Percentiles rank a stretch among this genome's conserved stretches.
These are phyloP conservation scores for Saguinus imperator DNA, from an alignment of 2,113 vertebrate species.

Conservation along the genomic window DNA sequence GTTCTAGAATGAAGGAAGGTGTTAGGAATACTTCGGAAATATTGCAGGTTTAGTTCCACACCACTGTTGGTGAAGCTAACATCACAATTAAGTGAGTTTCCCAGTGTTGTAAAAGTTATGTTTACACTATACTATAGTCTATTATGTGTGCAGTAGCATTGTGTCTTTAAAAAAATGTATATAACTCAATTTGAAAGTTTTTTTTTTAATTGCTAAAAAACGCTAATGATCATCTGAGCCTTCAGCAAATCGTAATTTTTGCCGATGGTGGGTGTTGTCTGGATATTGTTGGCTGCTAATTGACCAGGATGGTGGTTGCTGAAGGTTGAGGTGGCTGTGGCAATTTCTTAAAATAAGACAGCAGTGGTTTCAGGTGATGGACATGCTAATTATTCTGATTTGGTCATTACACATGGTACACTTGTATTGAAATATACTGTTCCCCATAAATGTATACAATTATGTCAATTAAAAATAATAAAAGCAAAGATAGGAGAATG, in stretches of 20 bases:
- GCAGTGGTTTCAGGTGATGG: background rate
- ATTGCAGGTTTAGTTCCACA: background rate
- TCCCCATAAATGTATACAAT: background rate
- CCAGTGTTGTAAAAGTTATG: background rate
- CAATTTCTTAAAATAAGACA: background rate
- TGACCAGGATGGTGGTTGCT: background rate
- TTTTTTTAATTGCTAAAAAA: background rate
- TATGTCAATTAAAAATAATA: background rate
- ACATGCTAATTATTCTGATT: background rate
- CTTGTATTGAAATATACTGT: background rate
- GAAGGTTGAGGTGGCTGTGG: background rate
- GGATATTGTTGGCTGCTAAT: background rate
- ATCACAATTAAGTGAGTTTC: background rate
- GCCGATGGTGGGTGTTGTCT: background rate
- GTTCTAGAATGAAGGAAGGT: background rate
- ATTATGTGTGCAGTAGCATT: background rate
- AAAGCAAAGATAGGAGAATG: background rate
- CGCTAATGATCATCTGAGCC: background rate
- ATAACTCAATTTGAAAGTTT: background rate
- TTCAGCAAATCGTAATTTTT: background rate
- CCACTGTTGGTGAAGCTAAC: background rate
- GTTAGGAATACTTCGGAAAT: background rate
- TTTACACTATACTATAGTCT: background rate
- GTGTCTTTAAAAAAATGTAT: background rate
- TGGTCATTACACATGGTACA: background rate